Evolutionary conservation across 1,140 invertebrate species (phyloP).

Genomic region (Drosophila nikananu): DNA sequence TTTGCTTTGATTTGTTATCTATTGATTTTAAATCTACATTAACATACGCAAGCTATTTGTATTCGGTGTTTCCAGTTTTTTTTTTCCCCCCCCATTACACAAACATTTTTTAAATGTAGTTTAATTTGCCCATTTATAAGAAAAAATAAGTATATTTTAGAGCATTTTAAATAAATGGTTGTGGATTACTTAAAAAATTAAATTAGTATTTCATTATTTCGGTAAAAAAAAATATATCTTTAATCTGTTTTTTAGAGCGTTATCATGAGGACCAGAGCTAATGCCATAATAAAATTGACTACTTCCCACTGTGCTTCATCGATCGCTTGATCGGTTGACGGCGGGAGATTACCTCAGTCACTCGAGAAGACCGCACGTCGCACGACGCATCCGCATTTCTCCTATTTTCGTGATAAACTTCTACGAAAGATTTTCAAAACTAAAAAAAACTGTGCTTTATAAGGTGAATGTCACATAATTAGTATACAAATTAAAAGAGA

Average conservation of each 20-base stretch:
- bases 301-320: slow-evolving; percentile 31
- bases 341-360: slow-evolving; percentile 65
- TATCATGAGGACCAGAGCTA: background rate
- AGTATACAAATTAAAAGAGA: background rate
- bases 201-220: too few species aligned
- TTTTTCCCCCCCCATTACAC: too few species aligned
- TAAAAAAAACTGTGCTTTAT: slow-evolving; percentile 21
- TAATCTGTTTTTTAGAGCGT: background rate
- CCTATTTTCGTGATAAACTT: slow-evolving; percentile 69
- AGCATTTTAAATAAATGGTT: too few species aligned
- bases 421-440: slow-evolving; percentile 23
- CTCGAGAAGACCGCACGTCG: slow-evolving; percentile 43
- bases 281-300: background rate
- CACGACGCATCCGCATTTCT: slow-evolving; percentile 61
- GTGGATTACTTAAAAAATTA: too few species aligned
- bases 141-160: too few species aligned
- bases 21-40: too few species aligned
- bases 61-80: too few species aligned
- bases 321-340: slow-evolving; percentile 46
- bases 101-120: too few species aligned
- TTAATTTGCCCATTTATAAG: too few species aligned
- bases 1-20: too few species aligned
- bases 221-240: too few species aligned
- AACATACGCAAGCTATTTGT: too few species aligned
- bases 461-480: slow-evolving; percentile 5